Base-by-base conservation (phyloP, 92 coral and sea anemone genomes). In the Palythoa heliodiscus region DNA sequence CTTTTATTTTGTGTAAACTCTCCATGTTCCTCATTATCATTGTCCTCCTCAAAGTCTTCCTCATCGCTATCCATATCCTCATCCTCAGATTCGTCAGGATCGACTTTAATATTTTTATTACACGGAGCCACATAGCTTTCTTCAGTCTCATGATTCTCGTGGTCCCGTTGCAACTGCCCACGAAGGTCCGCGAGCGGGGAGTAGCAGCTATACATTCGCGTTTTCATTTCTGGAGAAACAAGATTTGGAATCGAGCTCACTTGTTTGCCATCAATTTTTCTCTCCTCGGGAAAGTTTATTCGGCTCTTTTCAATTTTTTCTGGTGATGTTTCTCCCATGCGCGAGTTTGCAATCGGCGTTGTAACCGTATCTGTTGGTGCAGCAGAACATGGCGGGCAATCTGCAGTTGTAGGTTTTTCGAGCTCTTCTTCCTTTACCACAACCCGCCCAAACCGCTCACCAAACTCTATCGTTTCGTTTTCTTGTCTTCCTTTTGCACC, bases 51-150 rank as follows among this genome's bases (percentile, higher is more conserved):
- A 81, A 86, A 93, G 73, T 91, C 95, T 52, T 88, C 91, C 9
- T 96, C 98, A 38, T 93, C 95, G 77, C 94, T 93, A 64, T 95
- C 98, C 90, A 94, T 78, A 70, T 91, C 95, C 35, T 88, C 91
- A 13, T 96, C 98, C 17, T 92, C 96, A 57, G 93, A 91, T 57
- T 95, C 98, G 82, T 92, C 77, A 60, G 90, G 74, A 77, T 83
- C 85, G 15, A 43, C 24, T 48, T 25, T 82, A 70, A n/a, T 80
- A 76, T 55, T 91, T 87, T 38, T 80, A 64, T 24, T 24, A 19
- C 35, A 61, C 12, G 4, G 72, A n/a, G 14, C 47, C 43, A 29
- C 39, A 11, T 10, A 67, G 12, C 58, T 53, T 13, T 58, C 66
- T 60, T 55, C 29, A 15, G n/a, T 76, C 50, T 60, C 35, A 50